Percentiles rank a stretch among this genome's conserved stretches.
Conservation (phyloP, 1,140 invertebrate genomes). For the Lepidurus apus region DNA sequence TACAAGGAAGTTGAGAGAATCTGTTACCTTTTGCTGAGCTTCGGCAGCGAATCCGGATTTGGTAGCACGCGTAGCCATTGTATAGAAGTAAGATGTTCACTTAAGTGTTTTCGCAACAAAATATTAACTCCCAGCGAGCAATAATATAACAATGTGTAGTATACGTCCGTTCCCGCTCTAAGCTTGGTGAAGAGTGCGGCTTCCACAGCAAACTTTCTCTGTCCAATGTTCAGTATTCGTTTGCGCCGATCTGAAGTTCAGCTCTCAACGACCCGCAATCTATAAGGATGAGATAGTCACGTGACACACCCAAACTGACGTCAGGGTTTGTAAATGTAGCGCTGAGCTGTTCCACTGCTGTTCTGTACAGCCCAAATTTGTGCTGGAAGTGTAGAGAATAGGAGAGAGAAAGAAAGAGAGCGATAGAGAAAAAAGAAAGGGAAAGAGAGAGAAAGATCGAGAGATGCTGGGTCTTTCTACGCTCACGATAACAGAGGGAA, state of each 20-base stretch:
- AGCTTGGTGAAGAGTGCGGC: not conserved
- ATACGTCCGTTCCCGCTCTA: not conserved
- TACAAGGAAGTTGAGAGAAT: not conserved
- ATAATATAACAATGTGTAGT: not conserved
- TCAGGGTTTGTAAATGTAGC: not conserved
- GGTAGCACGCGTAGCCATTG: constrained; percentile 63
- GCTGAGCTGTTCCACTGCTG: not conserved
- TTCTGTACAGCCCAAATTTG: not conserved
- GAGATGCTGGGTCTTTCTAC: constrained; percentile 3
- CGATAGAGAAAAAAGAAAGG: not conserved
- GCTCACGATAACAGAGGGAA: not conserved
- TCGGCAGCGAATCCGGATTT: constrained; percentile 92
- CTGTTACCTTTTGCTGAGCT: constrained; percentile 76
- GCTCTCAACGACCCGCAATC: not conserved
- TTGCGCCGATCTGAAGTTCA: not conserved
- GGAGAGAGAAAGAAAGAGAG: not conserved
- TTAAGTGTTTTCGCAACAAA: not conserved
- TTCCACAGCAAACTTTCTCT: not conserved
- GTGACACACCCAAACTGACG: not conserved
- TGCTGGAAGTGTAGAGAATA: not conserved
- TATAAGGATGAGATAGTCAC: constrained; percentile 5
- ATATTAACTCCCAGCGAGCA: not conserved
- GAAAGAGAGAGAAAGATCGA: not conserved
- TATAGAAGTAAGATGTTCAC: not conserved
- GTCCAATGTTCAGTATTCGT: not conserved